Percentiles rank a stretch among this genome's conserved stretches.
phyloP scores from a whole-genome alignment of 2,113 vertebrate species.

The Perca schrenkii region DNA sequence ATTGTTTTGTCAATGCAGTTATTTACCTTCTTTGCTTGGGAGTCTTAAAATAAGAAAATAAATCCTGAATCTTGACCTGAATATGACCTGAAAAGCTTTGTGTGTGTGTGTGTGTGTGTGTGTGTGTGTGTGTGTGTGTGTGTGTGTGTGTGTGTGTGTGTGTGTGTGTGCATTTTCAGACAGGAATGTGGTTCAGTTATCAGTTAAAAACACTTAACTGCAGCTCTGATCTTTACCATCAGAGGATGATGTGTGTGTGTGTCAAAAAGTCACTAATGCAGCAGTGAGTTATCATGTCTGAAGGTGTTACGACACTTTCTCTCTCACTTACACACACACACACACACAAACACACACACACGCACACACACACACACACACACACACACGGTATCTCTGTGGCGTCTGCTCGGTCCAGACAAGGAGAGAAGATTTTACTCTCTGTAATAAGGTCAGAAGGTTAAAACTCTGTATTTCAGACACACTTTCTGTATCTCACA shows the following conservation, averaged over 20 bases:
- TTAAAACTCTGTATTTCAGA: conserved; percentile 49
- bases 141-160: background rate
- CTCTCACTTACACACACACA: background rate
- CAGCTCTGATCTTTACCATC: conserved; percentile 39
- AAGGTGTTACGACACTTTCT: conserved; percentile 20
- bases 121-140: background rate
- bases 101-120: background rate
- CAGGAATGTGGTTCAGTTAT: conserved; percentile 67
- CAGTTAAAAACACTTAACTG: conserved; percentile 64
- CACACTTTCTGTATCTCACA: conserved; percentile 6
- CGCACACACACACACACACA: conserved; percentile 32
- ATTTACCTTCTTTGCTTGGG: too few relatives aligned
- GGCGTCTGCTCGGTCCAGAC: conserved; percentile 37
- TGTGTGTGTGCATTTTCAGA: background rate
- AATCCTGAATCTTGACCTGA: too few relatives aligned
- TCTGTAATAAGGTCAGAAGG: conserved; percentile 55
- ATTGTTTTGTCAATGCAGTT: too few relatives aligned
- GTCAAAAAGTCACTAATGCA: conserved; percentile 4
- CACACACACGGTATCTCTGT: conserved; percentile 22
- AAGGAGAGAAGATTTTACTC: conserved; percentile 45
- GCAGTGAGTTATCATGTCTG: conserved; percentile 9
- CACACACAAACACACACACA: background rate
- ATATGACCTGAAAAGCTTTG: background rate
- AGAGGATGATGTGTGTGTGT: conserved; percentile 21
- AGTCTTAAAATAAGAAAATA: too few relatives aligned